Evolutionary conservation across 2,888 invertebrate species (phyloP).

Genomic region (Agonum fuliginosum): DNA sequence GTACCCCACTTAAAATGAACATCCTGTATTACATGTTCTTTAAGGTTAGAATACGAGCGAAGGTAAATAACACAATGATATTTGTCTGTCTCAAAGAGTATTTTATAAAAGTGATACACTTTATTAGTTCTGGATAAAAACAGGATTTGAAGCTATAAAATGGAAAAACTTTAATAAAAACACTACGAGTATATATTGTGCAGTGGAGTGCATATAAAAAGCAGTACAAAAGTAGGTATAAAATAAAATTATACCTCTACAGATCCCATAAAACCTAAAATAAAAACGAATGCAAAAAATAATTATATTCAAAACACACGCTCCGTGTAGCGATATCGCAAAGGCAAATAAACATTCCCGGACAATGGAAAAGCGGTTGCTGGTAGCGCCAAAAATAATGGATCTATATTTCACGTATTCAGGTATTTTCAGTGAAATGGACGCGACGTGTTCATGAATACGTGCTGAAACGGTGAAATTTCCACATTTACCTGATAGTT

Average conservation of each 20-base stretch:
- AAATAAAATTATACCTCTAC: conserved; percentile 25
- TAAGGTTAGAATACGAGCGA: too few relatives aligned
- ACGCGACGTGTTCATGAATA: conserved; percentile 13
- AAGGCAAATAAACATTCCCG: conserved; percentile 14
- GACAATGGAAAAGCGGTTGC: conserved; percentile 6
- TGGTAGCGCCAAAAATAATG: not conserved
- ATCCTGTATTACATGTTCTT: too few relatives aligned
- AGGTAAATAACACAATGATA: not conserved
- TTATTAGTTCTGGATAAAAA: not conserved
- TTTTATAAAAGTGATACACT: too few relatives aligned
- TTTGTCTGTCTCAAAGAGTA: not conserved
- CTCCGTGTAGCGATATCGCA: conserved; percentile 15
- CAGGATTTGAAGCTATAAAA: not conserved
- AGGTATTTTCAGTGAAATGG: not conserved
- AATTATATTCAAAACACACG: conserved; percentile 33
- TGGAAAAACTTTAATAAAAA: too few relatives aligned
- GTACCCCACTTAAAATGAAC: too few relatives aligned
- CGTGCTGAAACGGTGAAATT: conserved; percentile 11
- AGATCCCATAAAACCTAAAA: conserved; percentile 6
- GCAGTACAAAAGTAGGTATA: not conserved
- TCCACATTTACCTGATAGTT: conserved; percentile 24
- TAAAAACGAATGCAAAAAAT: conserved; percentile 29
- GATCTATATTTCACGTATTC: conserved; percentile 2
- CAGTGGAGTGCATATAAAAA: not conserved
- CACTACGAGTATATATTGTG: too few relatives aligned